phyloP scores from a whole-genome alignment of 2,113 vertebrate genomes.

The Gyps fulvus region DNA sequence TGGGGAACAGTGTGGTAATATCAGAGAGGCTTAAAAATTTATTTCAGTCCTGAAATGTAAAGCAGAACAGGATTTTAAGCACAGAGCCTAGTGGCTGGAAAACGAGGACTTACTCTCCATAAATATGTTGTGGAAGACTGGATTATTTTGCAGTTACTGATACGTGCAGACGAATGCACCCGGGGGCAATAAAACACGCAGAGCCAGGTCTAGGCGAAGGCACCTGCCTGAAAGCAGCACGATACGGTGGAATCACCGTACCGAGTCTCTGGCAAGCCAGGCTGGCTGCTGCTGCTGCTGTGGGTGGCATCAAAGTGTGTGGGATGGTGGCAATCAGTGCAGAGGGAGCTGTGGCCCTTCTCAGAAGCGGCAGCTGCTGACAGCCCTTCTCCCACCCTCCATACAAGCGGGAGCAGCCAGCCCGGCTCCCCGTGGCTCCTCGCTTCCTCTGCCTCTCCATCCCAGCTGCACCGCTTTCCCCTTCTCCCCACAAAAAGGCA shows the following conservation, averaged over 20 bases:
- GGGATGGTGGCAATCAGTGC: background rate
- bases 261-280: background rate
- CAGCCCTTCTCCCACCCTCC: background rate
- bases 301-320: background rate
- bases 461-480: background rate
- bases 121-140: background rate
- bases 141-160: background rate
- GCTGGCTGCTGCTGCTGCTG: background rate
- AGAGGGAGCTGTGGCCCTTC: background rate
- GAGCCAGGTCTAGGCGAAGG: background rate
- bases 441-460: background rate
- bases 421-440: background rate
- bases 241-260: fast-evolving
- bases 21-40: background rate
- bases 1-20: background rate
- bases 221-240: background rate
- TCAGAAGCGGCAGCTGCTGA: background rate
- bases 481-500: fast-evolving
- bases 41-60: background rate
- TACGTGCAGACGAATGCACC: fast-evolving
- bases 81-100: background rate
- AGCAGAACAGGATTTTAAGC: background rate
- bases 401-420: background rate
- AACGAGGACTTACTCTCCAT: background rate
- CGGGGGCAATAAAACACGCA: fast-evolving